Base-by-base conservation (phyloP, 2,888 invertebrate genomes). In the Drosophila pullipes region DNA sequence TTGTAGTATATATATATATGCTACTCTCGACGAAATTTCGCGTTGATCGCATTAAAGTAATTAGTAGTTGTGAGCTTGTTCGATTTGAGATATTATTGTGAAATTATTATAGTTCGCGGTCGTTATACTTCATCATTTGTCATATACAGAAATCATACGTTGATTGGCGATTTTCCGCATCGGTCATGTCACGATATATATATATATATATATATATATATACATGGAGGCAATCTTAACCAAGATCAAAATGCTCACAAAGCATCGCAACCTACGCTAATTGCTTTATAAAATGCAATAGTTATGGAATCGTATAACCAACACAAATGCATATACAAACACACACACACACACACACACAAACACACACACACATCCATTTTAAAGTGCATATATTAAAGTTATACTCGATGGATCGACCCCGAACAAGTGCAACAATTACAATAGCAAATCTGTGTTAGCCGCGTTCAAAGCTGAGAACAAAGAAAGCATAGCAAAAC, bases 241-340 rank as follows among this genome's bases (percentile, higher is more conserved):
- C 72, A 65, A 64, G 69, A 79, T 79, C 76, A 76, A 69, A 76
- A 60, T 76, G 69, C 50, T 50, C 69, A 65, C 69, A 69, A 76
- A 66, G 69, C 73, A 61, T 55, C 67, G 80, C 73, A 69, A 80
- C 80, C 79, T 76, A 80, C 76, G 76, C 73, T 78, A 80, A 78
- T 78, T 78, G 78, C 73, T 64, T 61, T 64, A 79, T 78, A 78
- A 79, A 78, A 78, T 78, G 80, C 78, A 71, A 79, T 78, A 76
- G 59, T 78, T 78, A 50, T 76, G 66, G 68, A 64, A 60, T 25
- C 60, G 53, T 30, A 53, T 60, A 31, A 71, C 37, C 31, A 74
- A 55, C 33, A 73, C 37, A 28, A 35, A 54, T 18, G 10, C 35
- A 35, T 22, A 35, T 16, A 25, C 64, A 52, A 35, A 47, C 1